Conservation (phyloP, 2,888 invertebrate species). For the Aleiodes alternator region DNA sequence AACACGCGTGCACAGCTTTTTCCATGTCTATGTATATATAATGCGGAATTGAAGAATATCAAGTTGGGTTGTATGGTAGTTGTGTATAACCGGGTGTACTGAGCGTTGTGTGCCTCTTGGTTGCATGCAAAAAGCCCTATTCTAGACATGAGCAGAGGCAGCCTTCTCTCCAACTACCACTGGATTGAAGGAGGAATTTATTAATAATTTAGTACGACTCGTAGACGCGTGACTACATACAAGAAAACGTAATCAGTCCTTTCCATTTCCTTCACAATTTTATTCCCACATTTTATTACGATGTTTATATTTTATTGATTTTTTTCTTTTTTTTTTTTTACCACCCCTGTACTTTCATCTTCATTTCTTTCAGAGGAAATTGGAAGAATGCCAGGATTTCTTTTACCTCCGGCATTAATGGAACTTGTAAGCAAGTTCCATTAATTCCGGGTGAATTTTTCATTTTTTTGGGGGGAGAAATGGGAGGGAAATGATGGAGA, state of each 20-base stretch:
- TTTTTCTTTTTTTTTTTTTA: too few relatives aligned
- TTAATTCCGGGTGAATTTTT: too few relatives aligned
- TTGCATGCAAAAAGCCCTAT: conserved; percentile 40
- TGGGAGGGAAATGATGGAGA: too few relatives aligned
- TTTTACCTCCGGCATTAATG: not conserved
- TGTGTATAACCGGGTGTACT: too few relatives aligned
- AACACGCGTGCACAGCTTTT: conserved; percentile 8
- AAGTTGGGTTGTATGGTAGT: not conserved
- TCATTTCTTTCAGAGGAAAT: not conserved
- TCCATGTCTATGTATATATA: not conserved
- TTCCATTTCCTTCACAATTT: conserved; percentile 34
- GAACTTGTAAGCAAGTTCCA: too few relatives aligned
- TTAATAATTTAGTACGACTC: conserved; percentile 40
- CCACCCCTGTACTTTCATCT: not conserved
- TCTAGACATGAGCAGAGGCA: too few relatives aligned
- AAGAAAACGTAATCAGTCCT: conserved; percentile 42
- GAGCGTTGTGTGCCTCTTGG: conserved; percentile 3
- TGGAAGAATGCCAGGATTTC: not conserved
- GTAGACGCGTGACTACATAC: conserved; percentile 27
- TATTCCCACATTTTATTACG: not conserved
- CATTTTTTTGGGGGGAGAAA: too few relatives aligned
- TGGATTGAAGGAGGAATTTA: conserved; percentile 21
- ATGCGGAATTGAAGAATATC: not conserved
- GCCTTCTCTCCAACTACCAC: too few relatives aligned
- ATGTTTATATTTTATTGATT: not conserved